Evolutionary conservation across 2,113 vertebrate genomes (phyloP), one percentile per base, ranked within the genome.

Genomic region (Talpa occidentalis): DNA sequence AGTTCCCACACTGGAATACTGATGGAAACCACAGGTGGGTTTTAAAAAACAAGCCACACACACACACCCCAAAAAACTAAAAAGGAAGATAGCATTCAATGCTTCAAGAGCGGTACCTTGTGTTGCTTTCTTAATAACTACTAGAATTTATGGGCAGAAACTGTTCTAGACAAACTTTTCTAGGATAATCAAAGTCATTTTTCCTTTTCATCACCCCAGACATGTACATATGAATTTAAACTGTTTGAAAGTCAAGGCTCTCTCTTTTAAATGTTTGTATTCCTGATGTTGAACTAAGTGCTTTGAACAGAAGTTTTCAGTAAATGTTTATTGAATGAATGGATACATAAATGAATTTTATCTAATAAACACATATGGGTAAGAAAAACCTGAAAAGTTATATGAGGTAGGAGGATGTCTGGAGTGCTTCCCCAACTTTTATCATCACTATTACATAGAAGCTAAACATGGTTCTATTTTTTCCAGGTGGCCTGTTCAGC

Each of bases 391-490:
- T 52, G 54, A 94, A 52, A 79, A 70, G 32, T 42, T 24, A 6
- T 17, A 7, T 52, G 24, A 12, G 42, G 5, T 52, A 52, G 56
- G 4, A 10, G 30, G n/a, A 32, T 21, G 7, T 78, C 21, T 78
- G 17, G 12, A 40, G n/a, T 5, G 11, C 12, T 89, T 81, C 24
- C 26, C 77, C 19, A 17, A 17, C 32, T 28, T 21, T 30, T 62
- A 1, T 14, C 62, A 17, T n/a, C 10, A 28, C 26, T n/a, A 28
- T 44, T 54, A 11, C 52, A n/a, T 35, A 32, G 80, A 90, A 83
- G 91, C 77, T 94, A 70, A 97, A 49, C 59, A 24, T n/a, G 59
- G 49, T 76, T 80, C 0, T 93, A 8, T 97, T 84, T 96, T 93
- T 16, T 52, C 77, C 77, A 92, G 94, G 95, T 80, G 88, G 15